Percentiles rank a stretch among this genome's conserved stretches.
phyloP scores from a whole-genome alignment of 2,113 vertebrate genomes.

The Engystomops pustulosus region DNA sequence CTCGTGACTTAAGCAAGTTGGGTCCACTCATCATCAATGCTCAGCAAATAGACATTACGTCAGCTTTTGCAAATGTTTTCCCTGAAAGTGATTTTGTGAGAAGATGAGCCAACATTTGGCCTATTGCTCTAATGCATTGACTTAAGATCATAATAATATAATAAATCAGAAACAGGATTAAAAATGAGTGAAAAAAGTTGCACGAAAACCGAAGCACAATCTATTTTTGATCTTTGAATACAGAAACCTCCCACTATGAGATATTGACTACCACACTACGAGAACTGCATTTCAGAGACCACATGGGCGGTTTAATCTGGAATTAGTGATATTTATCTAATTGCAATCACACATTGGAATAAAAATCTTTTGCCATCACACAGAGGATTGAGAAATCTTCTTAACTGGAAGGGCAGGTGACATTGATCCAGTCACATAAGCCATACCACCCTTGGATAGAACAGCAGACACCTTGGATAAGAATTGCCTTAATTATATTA shows the following conservation, averaged over 20 bases:
- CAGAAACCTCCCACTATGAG: neutral
- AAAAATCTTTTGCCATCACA: neutral
- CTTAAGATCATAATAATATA: neutral
- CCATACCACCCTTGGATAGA: constrained; percentile 19
- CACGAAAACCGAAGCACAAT: neutral
- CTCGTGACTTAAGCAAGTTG: too few species aligned
- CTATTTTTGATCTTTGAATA: neutral
- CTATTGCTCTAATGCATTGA: too few species aligned
- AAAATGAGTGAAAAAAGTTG: neutral
- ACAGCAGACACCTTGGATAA: constrained; percentile 70
- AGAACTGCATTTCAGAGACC: constrained; percentile 6
- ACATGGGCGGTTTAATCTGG: neutral
- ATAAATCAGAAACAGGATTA: neutral
- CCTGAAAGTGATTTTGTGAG: too few species aligned
- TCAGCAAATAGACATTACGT: too few species aligned
- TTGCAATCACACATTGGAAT: neutral
- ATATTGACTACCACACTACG: neutral
- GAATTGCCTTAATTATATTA: constrained; percentile 86
- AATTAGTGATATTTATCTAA: neutral
- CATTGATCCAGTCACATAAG: constrained; percentile 43
- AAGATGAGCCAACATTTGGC: too few species aligned
- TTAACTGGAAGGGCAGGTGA: constrained; percentile 36
- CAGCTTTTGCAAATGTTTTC: too few species aligned
- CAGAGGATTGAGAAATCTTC: neutral
- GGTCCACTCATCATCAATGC: too few species aligned